Conservation (phyloP, 2,797 vertebrate species). For the Austrolebias charrua region DNA sequence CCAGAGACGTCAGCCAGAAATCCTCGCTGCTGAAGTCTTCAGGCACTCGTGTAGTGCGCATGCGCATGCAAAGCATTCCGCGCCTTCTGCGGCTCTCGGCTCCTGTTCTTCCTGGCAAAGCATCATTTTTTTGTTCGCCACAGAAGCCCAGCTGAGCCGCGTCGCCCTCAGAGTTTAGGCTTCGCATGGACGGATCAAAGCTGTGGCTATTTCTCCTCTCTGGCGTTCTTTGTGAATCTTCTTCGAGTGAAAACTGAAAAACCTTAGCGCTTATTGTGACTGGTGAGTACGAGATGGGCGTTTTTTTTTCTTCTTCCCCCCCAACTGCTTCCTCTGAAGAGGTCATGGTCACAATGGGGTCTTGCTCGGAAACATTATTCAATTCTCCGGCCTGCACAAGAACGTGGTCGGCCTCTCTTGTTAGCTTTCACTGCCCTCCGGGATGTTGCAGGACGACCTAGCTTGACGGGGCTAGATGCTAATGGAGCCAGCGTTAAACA, state of each 20-base stretch:
- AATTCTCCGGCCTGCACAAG: constrained; percentile 20
- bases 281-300: constrained; percentile 22
- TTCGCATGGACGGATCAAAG: constrained; percentile 19
- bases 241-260: constrained; percentile 8
- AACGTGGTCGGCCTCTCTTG: constrained; percentile 29
- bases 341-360: constrained; percentile 1
- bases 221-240: constrained; percentile 3
- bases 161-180: constrained; percentile 6
- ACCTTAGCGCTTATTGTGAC: not conserved
- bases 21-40: no score
- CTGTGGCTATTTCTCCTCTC: constrained; percentile 1
- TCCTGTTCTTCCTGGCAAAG: constrained; percentile 36
- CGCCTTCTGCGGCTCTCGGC: constrained; percentile 33
- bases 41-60: constrained; percentile 22
- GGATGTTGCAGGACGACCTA: constrained; percentile 1
- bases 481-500: not conserved
- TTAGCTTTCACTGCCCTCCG: constrained; percentile 26
- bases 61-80: constrained; percentile 28
- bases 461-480: not conserved
- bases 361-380: constrained; percentile 1
- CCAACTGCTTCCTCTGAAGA: not conserved
- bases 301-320: no score
- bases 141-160: constrained; percentile 13
- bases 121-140: constrained; percentile 42
- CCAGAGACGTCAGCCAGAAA: not conserved